A percentile compares a stretch with the other conserved stretches of the same genome.
Evolutionary conservation across 2,113 vertebrate genomes (phyloP).

Genomic region (Oryzias melastigma): DNA sequence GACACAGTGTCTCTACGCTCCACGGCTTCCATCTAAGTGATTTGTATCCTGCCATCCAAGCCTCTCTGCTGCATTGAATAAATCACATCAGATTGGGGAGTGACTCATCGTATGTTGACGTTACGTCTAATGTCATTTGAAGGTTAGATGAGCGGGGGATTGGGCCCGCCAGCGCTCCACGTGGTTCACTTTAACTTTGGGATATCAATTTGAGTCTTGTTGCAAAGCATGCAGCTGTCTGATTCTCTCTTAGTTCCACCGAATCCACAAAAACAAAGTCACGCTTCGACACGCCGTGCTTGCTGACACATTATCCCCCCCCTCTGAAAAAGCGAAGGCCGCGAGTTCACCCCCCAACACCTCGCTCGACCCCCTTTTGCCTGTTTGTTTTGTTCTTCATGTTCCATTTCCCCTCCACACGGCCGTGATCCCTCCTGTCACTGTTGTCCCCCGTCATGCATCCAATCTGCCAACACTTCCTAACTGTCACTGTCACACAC

Average conservation of each 20-base stretch:
- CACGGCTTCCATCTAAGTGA: conserved; percentile 58
- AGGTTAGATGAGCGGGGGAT: conserved; percentile 65
- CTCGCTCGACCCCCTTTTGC: conserved; percentile 1
- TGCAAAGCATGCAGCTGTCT: conserved; percentile 16
- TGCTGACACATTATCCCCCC: conserved; percentile 54
- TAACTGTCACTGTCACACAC: conserved; percentile 21
- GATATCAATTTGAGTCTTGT: conserved; percentile 46
- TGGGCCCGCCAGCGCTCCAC: conserved; percentile 20
- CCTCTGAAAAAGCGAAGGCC: conserved; percentile 29
- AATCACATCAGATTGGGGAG: conserved; percentile 63
- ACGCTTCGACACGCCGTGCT: conserved; percentile 30
- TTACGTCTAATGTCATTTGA: conserved; percentile 72
- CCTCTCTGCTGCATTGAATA: conserved; percentile 63
- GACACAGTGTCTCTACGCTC: conserved; percentile 12
- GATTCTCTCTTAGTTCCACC: background rate
- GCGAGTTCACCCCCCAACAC: conserved; percentile 18
- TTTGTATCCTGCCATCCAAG: conserved; percentile 63
- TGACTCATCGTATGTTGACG: conserved; percentile 56
- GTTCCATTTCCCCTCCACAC: conserved; percentile 68
- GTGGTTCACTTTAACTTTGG: conserved; percentile 26
- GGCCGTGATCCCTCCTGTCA: conserved; percentile 60
- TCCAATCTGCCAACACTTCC: conserved; percentile 42
- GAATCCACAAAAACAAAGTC: conserved; percentile 24
- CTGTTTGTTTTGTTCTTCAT: conserved; percentile 71
- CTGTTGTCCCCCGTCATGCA: conserved; percentile 50